Conservation (phyloP, 2,888 invertebrate genomes). For the Caenorhabditis becei region DNA sequence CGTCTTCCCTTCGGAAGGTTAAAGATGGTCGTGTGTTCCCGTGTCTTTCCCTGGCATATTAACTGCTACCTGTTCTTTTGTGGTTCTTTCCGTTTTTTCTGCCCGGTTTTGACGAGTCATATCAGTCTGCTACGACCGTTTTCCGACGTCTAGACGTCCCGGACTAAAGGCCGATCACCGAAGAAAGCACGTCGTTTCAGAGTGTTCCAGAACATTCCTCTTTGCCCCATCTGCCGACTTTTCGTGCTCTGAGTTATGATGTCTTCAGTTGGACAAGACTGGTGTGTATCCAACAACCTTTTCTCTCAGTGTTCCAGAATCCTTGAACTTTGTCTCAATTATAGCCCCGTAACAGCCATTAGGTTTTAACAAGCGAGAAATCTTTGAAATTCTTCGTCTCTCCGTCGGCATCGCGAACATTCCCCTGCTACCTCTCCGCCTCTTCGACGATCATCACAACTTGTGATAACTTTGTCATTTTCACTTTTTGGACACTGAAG, state of each 20-base stretch:
- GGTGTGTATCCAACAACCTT: too few relatives aligned
- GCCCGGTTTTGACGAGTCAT: constrained; percentile 44
- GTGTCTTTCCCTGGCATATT: neutral
- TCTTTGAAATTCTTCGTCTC: constrained; percentile 32
- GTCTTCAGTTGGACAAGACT: too few relatives aligned
- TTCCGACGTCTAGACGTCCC: neutral
- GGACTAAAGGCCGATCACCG: neutral
- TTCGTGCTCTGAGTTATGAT: too few relatives aligned
- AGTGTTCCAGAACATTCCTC: neutral
- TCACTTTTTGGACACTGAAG: constrained; percentile 47
- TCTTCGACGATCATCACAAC: constrained; percentile 23
- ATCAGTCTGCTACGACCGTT: constrained; percentile 15
- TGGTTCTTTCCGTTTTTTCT: too few relatives aligned
- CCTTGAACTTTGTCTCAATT: too few relatives aligned
- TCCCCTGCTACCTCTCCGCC: constrained; percentile 24
- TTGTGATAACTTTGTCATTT: constrained; percentile 58
- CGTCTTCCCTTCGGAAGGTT: constrained; percentile 13
- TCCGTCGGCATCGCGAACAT: constrained; percentile 42
- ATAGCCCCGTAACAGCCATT: neutral
- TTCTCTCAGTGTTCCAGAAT: too few relatives aligned
- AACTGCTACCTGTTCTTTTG: constrained; percentile 7
- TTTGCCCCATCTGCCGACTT: too few relatives aligned
- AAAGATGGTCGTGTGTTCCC: constrained; percentile 13
- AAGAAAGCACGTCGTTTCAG: too few relatives aligned
- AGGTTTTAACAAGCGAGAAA: constrained; percentile 21